phyloP scores from a whole-genome alignment of 2,888 invertebrate species.

The Atherix ibis region DNA sequence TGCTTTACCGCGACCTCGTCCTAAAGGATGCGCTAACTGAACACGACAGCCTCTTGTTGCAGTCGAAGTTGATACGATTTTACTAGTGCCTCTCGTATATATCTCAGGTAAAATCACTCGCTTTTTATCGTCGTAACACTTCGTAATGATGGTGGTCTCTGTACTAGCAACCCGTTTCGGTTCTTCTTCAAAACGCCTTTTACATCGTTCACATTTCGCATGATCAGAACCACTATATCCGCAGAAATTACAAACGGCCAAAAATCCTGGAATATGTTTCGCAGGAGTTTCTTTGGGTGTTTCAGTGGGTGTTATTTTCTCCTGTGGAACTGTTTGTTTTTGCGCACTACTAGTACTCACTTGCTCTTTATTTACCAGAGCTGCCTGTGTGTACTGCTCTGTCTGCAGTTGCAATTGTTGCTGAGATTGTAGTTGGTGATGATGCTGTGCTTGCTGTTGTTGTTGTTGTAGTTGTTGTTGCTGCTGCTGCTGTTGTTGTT shows the following conservation, averaged over 20 bases:
- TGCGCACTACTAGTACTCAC: no score
- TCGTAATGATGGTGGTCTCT: neutral
- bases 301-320: constrained; percentile 17
- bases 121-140: constrained; percentile 19
- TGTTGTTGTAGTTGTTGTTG: no score
- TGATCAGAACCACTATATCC: constrained; percentile 67
- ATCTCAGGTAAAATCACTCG: constrained; percentile 10
- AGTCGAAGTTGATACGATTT: constrained; percentile 3
- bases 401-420: constrained; percentile 2
- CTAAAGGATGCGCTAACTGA: no score
- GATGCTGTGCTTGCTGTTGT: no score
- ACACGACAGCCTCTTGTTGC: neutral
- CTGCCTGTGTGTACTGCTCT: neutral
- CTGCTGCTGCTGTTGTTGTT: no score
- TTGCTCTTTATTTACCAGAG: constrained; percentile 4
- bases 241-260: constrained; percentile 65
- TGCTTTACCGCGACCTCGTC: constrained; percentile 28
- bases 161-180: constrained; percentile 38
- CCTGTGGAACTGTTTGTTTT: neutral
- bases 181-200: constrained; percentile 52
- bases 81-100: constrained; percentile 12
- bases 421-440: no score
- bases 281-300: constrained; percentile 44
- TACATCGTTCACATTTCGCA: constrained; percentile 60
- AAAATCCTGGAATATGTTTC: constrained; percentile 50